Evolutionary conservation across 2,888 invertebrate species (phyloP), one percentile per base, ranked within the genome.

Genomic region (Julus scanicus): DNA sequence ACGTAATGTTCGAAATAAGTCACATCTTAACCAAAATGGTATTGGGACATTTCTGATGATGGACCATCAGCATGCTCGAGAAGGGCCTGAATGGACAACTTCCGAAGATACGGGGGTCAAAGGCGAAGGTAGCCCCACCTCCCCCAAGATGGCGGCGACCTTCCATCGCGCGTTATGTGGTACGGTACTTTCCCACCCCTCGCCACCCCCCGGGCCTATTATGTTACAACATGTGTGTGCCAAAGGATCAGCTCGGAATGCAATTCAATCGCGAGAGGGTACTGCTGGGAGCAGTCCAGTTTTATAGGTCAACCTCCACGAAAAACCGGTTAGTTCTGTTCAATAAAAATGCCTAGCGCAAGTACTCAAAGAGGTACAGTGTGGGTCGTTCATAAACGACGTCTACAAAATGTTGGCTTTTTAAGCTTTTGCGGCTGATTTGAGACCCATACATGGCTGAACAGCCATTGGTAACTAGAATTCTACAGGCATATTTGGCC

Each of bases 191-290:
- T 4, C n/a, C n/a, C 63, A 63, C 63, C 63, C 63, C 63, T 20
- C 63, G 20, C 63, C 63, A n/a, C 63, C 63, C 63, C 63, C 63
- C n/a, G n/a, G n/a, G 63, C 63, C 63, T 63, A 63, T 63, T n/a
- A 63, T 20, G n/a, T 63, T 63, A 63, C 63, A 63, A 15, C 53
- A 53, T 53, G 53, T 53, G 53, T 53, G 53, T 48, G 48, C 48
- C 11, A 13, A 48, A 57, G 57, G 57, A 57, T 57, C 63, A 63
- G 63, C 63, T 63, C 17, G 63, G 63, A 63, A 63, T 63, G 63
- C 63, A 63, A 63, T 63, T 63, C 63, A 63, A 63, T 63, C 63
- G 17, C 63, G 63, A 63, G 63, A 63, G 63, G 63, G 63, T 63
- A 63, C 63, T 5, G 63, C 20, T 63, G 63, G 63, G 63, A 63